Base-by-base conservation (phyloP, 2,113 vertebrate genomes). In the Dipodomys merriami region DNA sequence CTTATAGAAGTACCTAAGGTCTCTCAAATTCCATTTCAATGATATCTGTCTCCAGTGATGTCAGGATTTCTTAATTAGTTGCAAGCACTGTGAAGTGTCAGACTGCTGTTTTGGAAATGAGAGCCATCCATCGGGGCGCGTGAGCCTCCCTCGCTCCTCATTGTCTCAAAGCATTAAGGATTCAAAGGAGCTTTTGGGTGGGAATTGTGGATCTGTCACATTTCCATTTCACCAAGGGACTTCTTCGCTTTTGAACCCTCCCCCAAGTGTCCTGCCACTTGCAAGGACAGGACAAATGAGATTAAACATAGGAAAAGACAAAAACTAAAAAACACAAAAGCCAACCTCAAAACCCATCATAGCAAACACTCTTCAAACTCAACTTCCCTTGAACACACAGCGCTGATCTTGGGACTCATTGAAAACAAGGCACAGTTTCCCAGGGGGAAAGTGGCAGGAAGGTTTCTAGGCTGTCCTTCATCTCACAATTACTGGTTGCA, bases 11-110 rank as follows among this genome's bases (percentile, higher is more conserved):
- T 84, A 69, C 71, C 62, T 73, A 15, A 88, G 87, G 77, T 73
- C 74, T 88, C 71, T 71, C 57, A 23, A 64, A 87, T 71, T 83
- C 91, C 44, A 57, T 91, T 91, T 90, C 78, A 81, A 27, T 89
- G 86, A 81, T 94, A 60, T 57, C 87, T 53, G 30, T 82, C 77
- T 87, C 62, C 84, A 94, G 83, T 80, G 23, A 90, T 60, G 57
- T 95, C 86, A 84, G 78, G 86, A 84, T 95, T 89, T 84, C 84
- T 95, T 95, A 94, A 96, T 91, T 89, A 95, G 93, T 72, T 67
- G 25, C 33, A 25, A 88, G 83, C 57, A 53, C 62, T 16, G 15
- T 35, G 80, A 80, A 92, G 65, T 85, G 85, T 44, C 20, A 78
- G 87, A 65, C 39, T 9, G 22, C 86, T 71, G 83, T 35, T 83